Percentiles rank a stretch among this genome's conserved stretches.
These are phyloP conservation scores for Dasyornis broadbenti DNA, from an alignment of 2,113 vertebrate species.

Conservation along the genomic window DNA sequence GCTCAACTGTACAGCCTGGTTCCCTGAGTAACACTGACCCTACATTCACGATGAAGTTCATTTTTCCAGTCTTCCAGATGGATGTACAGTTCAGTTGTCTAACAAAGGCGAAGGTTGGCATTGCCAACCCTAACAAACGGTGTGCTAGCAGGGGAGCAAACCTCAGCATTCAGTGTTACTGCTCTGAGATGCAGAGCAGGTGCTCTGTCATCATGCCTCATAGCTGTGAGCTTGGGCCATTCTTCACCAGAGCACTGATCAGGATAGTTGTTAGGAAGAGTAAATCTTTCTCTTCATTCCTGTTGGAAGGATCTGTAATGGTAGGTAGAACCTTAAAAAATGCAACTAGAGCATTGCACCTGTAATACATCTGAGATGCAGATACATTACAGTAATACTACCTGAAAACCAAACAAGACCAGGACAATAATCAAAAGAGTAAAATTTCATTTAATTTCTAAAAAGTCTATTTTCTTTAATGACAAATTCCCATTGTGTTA, in stretches of 20 bases:
- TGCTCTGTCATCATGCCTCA: neutral
- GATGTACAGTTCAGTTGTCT: neutral
- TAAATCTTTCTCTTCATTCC: neutral
- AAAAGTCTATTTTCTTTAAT: neutral
- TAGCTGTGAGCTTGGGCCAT: neutral
- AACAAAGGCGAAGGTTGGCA: neutral
- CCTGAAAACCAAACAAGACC: neutral
- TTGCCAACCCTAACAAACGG: too few relatives aligned
- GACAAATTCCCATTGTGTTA: neutral
- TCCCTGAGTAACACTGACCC: neutral
- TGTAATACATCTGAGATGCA: too few relatives aligned
- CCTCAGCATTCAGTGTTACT: neutral
- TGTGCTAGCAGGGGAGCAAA: neutral
- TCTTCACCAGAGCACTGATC: neutral
- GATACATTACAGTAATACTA: neutral
- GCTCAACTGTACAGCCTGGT: neutral
- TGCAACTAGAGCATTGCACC: neutral
- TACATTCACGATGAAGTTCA: neutral
- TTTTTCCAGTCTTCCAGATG: neutral
- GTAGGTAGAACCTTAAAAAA: neutral
- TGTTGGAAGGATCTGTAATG: neutral
- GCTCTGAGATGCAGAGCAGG: neutral
- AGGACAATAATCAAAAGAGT: neutral
- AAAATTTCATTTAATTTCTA: neutral
- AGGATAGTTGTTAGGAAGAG: neutral